Conservation (phyloP, 1,140 invertebrate genomes). For the Elymnias hypermnestra region DNA sequence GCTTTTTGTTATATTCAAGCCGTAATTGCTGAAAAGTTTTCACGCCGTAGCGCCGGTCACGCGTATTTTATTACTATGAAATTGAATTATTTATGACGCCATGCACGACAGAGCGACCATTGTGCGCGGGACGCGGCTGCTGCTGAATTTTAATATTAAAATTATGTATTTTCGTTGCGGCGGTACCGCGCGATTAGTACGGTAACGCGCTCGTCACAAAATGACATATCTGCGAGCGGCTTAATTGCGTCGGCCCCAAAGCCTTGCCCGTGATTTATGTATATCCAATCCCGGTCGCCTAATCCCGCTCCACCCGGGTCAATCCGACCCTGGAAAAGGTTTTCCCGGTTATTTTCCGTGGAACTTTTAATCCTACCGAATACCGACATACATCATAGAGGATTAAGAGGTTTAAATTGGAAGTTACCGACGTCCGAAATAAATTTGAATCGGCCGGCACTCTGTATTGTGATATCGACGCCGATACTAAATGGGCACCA, state of each 20-base stretch:
- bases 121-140: slow-evolving; percentile 45
- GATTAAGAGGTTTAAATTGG: slow-evolving; percentile 76
- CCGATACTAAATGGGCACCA: slow-evolving; percentile 66
- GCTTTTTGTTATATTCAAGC: slow-evolving; percentile 72
- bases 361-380: slow-evolving; percentile 75
- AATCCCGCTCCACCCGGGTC: slow-evolving; percentile 70
- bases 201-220: slow-evolving; percentile 46
- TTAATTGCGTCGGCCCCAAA: slow-evolving; percentile 69
- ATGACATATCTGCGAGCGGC: slow-evolving; percentile 67
- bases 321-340: slow-evolving; percentile 73
- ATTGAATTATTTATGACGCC: slow-evolving; percentile 74
- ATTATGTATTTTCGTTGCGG: slow-evolving; percentile 52
- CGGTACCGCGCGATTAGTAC: slow-evolving; percentile 54
- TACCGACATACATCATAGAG: slow-evolving; percentile 76
- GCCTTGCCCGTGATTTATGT: slow-evolving; percentile 70
- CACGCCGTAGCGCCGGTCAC: slow-evolving; percentile 66
- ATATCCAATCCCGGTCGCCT: slow-evolving; percentile 72
- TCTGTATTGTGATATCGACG: slow-evolving; percentile 71
- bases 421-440: slow-evolving; percentile 75
- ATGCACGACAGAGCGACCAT: slow-evolving; percentile 53
- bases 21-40: slow-evolving; percentile 75
- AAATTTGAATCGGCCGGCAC: slow-evolving; percentile 74
- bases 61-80: slow-evolving; percentile 76
- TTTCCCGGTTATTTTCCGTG: slow-evolving; percentile 76
- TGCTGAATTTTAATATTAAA: slow-evolving; percentile 71